A percentile compares a stretch with the other conserved stretches of the same genome.
These are phyloP conservation scores for Dreissena rostriformis DNA, from an alignment of 1,140 invertebrate species.

Conservation along the genomic window DNA sequence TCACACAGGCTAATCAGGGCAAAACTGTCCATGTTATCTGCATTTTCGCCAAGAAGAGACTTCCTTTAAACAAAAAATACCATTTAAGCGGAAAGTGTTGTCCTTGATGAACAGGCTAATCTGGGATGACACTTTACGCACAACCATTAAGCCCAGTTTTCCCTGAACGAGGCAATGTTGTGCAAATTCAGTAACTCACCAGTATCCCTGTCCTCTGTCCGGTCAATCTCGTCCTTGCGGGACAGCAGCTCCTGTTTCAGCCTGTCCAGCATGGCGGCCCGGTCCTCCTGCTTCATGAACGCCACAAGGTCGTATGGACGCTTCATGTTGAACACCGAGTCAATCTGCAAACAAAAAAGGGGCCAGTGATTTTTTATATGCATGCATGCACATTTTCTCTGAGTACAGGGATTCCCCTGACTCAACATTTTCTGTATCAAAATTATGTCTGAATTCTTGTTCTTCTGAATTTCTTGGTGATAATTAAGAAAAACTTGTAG, in stretches of 20 bases:
- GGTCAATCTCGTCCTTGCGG: conserved; percentile 86
- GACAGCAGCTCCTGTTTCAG: conserved; percentile 86
- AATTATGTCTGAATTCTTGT: not conserved
- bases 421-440: not conserved
- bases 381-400: not conserved
- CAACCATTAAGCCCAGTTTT: too few relatives aligned
- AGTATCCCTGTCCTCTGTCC: conserved; percentile 85
- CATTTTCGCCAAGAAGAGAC: too few relatives aligned
- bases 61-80: too few relatives aligned
- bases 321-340: conserved; percentile 90
- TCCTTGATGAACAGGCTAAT: too few relatives aligned
- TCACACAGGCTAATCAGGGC: too few relatives aligned
- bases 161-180: too few relatives aligned
- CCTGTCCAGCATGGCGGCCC: conserved; percentile 85
- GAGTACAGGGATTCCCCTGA: not conserved
- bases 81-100: too few relatives aligned
- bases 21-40: too few relatives aligned
- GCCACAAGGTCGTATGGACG: conserved; percentile 90
- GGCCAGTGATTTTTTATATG: not conserved
- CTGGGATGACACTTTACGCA: too few relatives aligned
- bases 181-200: conserved; percentile 66
- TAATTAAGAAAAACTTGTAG: not conserved
- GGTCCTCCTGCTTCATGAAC: conserved; percentile 91
- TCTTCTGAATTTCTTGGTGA: not conserved
- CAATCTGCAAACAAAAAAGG: conserved; percentile 79